These are phyloP conservation scores for Dryocosmus kuriphilus DNA, from an alignment of 2,888 invertebrate species.

Conservation along the genomic window DNA sequence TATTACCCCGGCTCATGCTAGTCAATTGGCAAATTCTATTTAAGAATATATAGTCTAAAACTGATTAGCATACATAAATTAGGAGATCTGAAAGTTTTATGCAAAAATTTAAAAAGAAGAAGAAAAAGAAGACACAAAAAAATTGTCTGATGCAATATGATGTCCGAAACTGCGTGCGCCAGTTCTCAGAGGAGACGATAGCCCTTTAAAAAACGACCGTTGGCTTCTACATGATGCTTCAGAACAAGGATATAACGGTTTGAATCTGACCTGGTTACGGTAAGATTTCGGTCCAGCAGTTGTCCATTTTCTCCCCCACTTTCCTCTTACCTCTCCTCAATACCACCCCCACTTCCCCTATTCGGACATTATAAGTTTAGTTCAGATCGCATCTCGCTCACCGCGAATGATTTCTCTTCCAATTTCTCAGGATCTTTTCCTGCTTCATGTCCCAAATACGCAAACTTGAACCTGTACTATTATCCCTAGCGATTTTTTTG, in stretches of 20 bases:
- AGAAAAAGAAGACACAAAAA: not conserved
- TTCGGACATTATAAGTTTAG: conserved; percentile 41
- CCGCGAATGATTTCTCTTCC: conserved; percentile 46
- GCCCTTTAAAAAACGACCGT: conserved; percentile 52
- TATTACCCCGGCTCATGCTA: no score
- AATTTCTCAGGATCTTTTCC: conserved; percentile 46
- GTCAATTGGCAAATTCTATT: no score
- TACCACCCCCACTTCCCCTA: conserved; percentile 12
- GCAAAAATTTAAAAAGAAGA: not conserved
- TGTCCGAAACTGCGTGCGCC: not conserved
- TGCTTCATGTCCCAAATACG: conserved; percentile 52
- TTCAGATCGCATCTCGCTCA: conserved; percentile 54
- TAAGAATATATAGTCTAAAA: no score
- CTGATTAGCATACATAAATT: no score
- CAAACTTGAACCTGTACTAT: conserved; percentile 54
- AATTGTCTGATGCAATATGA: not conserved
- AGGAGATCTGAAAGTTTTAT: not conserved
- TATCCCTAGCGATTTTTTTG: conserved; percentile 39
- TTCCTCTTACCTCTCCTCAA: conserved; percentile 13
- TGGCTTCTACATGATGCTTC: conserved; percentile 43
- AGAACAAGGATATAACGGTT: conserved; percentile 51
- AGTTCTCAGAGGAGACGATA: conserved; percentile 1
- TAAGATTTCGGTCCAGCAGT: conserved; percentile 35
- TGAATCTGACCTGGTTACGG: conserved; percentile 51
- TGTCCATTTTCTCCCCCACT: conserved; percentile 28